Evolutionary conservation across 2,888 invertebrate species (phyloP).

Genomic region (Cosmorhoe ocellata): DNA sequence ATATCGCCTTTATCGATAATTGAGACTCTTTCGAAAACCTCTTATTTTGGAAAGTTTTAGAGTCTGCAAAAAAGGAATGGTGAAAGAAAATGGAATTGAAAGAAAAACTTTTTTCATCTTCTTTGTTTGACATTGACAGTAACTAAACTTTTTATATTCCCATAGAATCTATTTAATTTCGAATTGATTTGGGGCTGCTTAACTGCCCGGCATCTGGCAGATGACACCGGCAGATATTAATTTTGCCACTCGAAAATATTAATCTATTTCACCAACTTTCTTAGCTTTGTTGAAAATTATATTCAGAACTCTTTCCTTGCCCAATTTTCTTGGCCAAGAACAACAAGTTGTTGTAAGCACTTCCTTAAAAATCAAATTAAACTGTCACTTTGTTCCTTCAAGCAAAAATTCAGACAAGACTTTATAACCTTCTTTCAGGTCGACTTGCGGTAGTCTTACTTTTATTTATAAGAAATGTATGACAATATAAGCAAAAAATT

Average conservation of each 20-base stretch:
- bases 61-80: slow-evolving; percentile 79
- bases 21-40: slow-evolving; percentile 80
- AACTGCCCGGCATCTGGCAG: slow-evolving; percentile 71
- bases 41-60: slow-evolving; percentile 81
- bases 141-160: slow-evolving; percentile 78
- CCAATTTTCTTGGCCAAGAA: slow-evolving; percentile 14
- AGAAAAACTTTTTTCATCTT: slow-evolving; percentile 82
- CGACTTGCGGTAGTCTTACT: neutral
- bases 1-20: slow-evolving; percentile 82
- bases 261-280: slow-evolving; percentile 16
- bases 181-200: slow-evolving; percentile 67
- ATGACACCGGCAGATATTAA: slow-evolving; percentile 64
- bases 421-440: neutral
- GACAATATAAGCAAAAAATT: no score
- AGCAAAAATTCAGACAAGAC: neutral
- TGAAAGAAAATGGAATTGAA: slow-evolving; percentile 78
- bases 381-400: slow-evolving; percentile 15
- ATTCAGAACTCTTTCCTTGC: slow-evolving; percentile 19
- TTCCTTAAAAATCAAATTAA: slow-evolving; percentile 23
- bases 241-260: slow-evolving; percentile 34
- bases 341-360: slow-evolving; percentile 19
- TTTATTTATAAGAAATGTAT: neutral
- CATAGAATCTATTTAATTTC: slow-evolving; percentile 79
- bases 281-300: slow-evolving; percentile 9
- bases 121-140: slow-evolving; percentile 82